Evolutionary conservation across 2,888 invertebrate species (phyloP).

Genomic region (Yponomeuta cagnagella): DNA sequence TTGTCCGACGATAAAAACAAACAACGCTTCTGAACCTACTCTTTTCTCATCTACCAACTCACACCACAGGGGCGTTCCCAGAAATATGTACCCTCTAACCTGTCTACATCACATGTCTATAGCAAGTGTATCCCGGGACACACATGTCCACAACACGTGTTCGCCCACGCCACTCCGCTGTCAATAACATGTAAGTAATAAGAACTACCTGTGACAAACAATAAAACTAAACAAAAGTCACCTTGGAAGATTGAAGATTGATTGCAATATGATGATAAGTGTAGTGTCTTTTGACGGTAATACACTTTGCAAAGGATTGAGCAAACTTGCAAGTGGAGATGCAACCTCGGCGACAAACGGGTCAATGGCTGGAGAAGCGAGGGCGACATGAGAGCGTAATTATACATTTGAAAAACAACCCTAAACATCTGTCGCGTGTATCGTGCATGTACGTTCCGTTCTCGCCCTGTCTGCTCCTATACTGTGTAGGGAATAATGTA

Average conservation of each 20-base stretch:
- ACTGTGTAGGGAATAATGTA: slow-evolving; percentile 61
- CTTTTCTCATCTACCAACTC: neutral
- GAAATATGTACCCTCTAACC: slow-evolving; percentile 3
- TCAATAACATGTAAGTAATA: slow-evolving; percentile 30
- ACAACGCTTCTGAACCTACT: neutral
- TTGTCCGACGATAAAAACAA: neutral
- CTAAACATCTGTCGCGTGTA: slow-evolving; percentile 69
- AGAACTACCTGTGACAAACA: slow-evolving; percentile 28
- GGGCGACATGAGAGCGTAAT: slow-evolving; percentile 44
- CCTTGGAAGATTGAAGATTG: neutral
- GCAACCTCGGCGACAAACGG: slow-evolving; percentile 47
- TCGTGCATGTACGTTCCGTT: slow-evolving; percentile 64
- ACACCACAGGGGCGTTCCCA: neutral
- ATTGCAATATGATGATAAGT: neutral
- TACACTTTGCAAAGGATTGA: slow-evolving; percentile 9
- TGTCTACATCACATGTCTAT: neutral
- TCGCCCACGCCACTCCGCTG: slow-evolving; percentile 46
- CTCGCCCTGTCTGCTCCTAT: neutral
- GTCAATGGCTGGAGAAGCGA: slow-evolving; percentile 48
- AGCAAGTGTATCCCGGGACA: slow-evolving; percentile 1
- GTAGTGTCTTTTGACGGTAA: neutral
- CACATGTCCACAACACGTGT: slow-evolving; percentile 42
- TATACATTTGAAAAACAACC: slow-evolving; percentile 68
- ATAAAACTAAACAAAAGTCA: neutral
- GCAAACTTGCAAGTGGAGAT: slow-evolving; percentile 47